phyloP scores from a whole-genome alignment of 2,888 invertebrate genomes.

The Aethes cnicana region DNA sequence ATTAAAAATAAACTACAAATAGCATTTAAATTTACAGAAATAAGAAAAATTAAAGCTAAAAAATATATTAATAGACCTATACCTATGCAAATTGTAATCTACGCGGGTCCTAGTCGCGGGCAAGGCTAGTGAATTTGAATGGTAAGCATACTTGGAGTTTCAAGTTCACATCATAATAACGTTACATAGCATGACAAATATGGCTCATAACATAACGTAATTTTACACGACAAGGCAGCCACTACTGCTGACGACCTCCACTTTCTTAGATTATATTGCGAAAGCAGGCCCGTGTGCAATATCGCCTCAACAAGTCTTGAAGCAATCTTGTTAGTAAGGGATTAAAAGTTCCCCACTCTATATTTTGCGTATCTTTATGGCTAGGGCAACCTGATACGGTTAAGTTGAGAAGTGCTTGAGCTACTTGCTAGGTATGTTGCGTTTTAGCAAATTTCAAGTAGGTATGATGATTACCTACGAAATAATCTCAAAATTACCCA shows the following conservation, averaged over 20 bases:
- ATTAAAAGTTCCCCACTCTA: conserved; percentile 12
- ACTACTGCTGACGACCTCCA: conserved; percentile 57
- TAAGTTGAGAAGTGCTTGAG: not conserved
- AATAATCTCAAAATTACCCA: too few species aligned
- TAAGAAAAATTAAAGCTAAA: too few species aligned
- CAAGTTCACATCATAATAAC: conserved; percentile 9
- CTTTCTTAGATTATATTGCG: conserved; percentile 58
- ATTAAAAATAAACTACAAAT: too few species aligned
- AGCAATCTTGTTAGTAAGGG: conserved; percentile 21
- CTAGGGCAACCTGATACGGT: not conserved
- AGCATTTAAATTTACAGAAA: too few species aligned
- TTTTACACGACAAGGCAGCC: conserved; percentile 54
- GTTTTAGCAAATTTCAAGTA: too few species aligned
- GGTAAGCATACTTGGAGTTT: conserved; percentile 12
- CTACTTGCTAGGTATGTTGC: not conserved
- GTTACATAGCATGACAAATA: conserved; percentile 41
- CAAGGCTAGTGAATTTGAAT: not conserved
- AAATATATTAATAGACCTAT: too few species aligned
- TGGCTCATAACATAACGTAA: conserved; percentile 47
- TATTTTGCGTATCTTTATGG: conserved; percentile 1
- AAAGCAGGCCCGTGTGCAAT: conserved; percentile 48
- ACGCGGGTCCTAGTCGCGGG: too few species aligned
- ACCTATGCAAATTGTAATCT: too few species aligned
- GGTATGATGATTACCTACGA: too few species aligned
- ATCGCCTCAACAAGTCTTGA: conserved; percentile 32